phyloP scores from a whole-genome alignment of 1,140 invertebrate species.

The Glossosoma conforme region DNA sequence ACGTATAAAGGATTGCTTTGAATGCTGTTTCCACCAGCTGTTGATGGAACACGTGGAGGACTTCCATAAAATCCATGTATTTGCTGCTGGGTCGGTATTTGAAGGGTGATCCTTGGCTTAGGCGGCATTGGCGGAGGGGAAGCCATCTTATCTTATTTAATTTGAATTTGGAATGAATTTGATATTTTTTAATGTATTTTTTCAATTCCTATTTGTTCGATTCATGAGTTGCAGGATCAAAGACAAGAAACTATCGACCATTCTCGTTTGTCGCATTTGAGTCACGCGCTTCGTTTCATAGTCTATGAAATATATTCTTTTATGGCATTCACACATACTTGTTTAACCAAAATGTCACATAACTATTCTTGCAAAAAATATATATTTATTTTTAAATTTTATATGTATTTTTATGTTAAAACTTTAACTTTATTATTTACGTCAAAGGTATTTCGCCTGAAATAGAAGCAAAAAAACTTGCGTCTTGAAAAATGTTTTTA shows the following conservation, averaged over 20 bases:
- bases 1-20: slow-evolving; percentile 17
- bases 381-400: too few relatives aligned
- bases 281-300: slow-evolving; percentile 7
- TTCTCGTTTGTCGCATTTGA: slow-evolving; percentile 13
- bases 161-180: too few relatives aligned
- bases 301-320: slow-evolving; percentile 13
- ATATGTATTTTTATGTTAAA: too few relatives aligned
- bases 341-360: neutral
- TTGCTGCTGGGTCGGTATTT: slow-evolving; percentile 46
- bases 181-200: too few relatives aligned
- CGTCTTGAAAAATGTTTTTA: too few relatives aligned
- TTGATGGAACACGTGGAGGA: slow-evolving; percentile 44
- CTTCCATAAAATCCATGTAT: slow-evolving; percentile 34
- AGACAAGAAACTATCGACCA: slow-evolving; percentile 17
- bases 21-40: slow-evolving; percentile 36
- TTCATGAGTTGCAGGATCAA: slow-evolving; percentile 21
- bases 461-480: too few relatives aligned
- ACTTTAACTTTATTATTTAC: too few relatives aligned
- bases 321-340: slow-evolving; percentile 22
- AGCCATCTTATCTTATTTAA: slow-evolving; percentile 13
- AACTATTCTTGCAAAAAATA: too few relatives aligned
- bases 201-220: neutral
- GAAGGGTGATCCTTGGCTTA: slow-evolving; percentile 52
- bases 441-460: too few relatives aligned
- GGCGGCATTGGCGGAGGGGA: slow-evolving; percentile 31